Conservation (phyloP, 2,888 invertebrate species). For the Apamea anceps region DNA sequence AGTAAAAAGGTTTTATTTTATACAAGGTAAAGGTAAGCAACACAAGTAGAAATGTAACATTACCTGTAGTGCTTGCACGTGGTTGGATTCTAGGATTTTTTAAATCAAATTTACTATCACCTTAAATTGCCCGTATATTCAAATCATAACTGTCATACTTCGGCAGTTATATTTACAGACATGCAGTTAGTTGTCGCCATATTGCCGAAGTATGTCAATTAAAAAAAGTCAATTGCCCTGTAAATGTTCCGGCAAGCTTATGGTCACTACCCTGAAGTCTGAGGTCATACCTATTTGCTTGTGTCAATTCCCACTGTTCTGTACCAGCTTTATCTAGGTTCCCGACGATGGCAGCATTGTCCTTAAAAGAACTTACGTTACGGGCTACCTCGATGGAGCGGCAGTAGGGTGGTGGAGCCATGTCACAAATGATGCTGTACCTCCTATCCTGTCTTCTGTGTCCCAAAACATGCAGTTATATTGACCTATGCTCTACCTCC, state of each 20-base stretch:
- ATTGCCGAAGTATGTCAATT: not conserved
- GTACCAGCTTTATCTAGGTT: not conserved
- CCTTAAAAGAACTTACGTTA: not conserved
- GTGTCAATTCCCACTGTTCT: not conserved
- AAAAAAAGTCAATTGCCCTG: not conserved
- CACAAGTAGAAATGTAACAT: not conserved
- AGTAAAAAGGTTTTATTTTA: conserved; percentile 1
- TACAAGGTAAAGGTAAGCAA: not conserved
- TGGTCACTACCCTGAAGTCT: not conserved
- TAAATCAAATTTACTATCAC: not conserved
- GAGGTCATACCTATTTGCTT: not conserved
- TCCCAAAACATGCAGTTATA: not conserved
- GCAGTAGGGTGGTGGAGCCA: not conserved
- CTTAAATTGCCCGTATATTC: not conserved
- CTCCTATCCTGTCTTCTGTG: not conserved
- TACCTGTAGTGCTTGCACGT: not conserved
- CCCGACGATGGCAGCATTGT: not conserved
- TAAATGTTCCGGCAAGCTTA: not conserved
- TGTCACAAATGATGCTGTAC: not conserved
- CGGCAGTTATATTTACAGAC: no score
- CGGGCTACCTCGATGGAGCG: not conserved
- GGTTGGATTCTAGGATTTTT: not conserved
- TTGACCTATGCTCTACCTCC: not conserved
- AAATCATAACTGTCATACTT: not conserved
- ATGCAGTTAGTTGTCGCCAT: not conserved